These are phyloP conservation scores for Anastatus disparis DNA, from an alignment of 1,140 invertebrate species.

Conservation along the genomic window DNA sequence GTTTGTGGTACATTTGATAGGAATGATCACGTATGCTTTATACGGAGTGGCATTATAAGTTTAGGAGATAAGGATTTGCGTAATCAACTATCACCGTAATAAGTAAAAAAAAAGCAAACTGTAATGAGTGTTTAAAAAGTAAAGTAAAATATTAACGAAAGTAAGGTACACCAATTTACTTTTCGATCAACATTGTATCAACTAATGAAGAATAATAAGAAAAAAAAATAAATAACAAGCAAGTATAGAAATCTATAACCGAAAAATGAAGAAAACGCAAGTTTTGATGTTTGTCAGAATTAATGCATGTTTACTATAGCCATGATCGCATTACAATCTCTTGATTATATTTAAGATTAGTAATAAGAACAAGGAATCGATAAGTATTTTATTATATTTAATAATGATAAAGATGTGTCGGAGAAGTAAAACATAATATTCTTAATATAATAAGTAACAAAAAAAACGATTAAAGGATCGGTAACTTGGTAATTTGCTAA, in stretches of 20 bases:
- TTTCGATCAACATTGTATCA: conserved; percentile 20
- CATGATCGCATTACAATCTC: conserved; percentile 40
- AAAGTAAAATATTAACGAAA: not conserved
- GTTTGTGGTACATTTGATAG: conserved; percentile 37
- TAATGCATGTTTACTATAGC: conserved; percentile 20
- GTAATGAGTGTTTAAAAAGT: conserved; percentile 27
- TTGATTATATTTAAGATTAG: conserved; percentile 22
- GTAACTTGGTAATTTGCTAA: conserved; percentile 40
- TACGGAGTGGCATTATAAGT: conserved; percentile 26
- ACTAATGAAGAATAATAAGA: not conserved
- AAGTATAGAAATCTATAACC: not conserved
- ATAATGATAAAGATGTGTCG: not conserved
- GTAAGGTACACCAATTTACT: conserved; percentile 17
- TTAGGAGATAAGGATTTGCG: conserved; percentile 30
- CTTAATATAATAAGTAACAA: no score
- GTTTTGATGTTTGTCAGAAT: conserved; percentile 18
- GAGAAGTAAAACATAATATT: conserved; percentile 27
- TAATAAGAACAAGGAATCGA: conserved; percentile 1
- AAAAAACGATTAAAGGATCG: conserved; percentile 34
- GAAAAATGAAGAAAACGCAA: conserved; percentile 17
- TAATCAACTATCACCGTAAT: conserved; percentile 38
- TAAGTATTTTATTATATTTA: conserved; percentile 5
- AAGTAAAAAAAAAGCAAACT: not conserved
- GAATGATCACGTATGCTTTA: conserved; percentile 31
- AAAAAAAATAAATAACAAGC: no score